These are phyloP conservation scores for Eristalinus sepulchralis DNA, from an alignment of 2,888 invertebrate genomes.

Conservation along the genomic window DNA sequence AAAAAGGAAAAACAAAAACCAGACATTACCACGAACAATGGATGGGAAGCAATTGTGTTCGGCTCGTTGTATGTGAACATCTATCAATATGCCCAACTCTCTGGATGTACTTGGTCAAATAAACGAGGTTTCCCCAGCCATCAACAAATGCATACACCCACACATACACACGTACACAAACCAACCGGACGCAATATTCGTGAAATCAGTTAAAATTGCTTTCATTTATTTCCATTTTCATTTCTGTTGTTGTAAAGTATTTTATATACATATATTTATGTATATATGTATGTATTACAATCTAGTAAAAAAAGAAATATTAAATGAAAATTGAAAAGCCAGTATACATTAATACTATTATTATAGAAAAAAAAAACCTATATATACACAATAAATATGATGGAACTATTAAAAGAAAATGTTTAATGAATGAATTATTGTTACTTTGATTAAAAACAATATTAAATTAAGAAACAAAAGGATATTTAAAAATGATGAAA, in stretches of 20 bases:
- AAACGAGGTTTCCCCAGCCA: conserved; percentile 58
- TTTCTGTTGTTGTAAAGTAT: conserved; percentile 40
- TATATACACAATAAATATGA: conserved; percentile 67
- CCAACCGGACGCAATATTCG: background rate
- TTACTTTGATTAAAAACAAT: conserved; percentile 72
- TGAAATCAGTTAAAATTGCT: conserved; percentile 6
- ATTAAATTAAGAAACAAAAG: conserved; percentile 58
- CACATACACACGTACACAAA: conserved; percentile 21
- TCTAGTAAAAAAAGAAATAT: conserved; percentile 72
- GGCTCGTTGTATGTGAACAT: conserved; percentile 4
- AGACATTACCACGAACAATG: too few relatives aligned
- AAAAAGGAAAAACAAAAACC: too few relatives aligned
- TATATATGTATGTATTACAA: conserved; percentile 48
- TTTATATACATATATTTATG: conserved; percentile 24
- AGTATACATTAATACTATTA: conserved; percentile 59
- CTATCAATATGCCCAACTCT: background rate
- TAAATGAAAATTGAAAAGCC: conserved; percentile 51
- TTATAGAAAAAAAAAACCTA: conserved; percentile 46
- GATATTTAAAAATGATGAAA: conserved; percentile 56
- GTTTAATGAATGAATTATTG: conserved; percentile 71
- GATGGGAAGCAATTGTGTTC: conserved; percentile 17
- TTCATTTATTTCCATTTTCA: conserved; percentile 12
- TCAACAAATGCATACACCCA: conserved; percentile 30
- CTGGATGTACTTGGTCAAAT: conserved; percentile 26
- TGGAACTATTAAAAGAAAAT: conserved; percentile 35